Conservation (phyloP, 1,140 invertebrate species). For the Lepidostoma basale region DNA sequence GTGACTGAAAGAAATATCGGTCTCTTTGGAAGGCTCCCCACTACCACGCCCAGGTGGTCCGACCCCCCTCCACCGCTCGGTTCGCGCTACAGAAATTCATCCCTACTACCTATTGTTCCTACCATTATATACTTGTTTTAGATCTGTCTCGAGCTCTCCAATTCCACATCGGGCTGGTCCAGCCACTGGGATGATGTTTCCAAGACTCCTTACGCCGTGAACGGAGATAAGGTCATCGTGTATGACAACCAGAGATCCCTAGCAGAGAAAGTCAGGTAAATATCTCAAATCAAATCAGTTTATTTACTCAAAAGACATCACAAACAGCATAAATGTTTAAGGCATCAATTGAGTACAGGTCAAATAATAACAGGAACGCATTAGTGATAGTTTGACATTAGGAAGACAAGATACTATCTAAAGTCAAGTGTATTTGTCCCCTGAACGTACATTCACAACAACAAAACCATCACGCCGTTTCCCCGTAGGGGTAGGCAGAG, state of each 20-base stretch:
- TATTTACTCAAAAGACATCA: no score
- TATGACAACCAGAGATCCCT: conserved; percentile 71
- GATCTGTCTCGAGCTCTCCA: conserved; percentile 68
- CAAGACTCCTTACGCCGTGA: conserved; percentile 65
- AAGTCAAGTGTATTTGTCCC: no score
- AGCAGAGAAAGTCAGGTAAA: conserved; percentile 66
- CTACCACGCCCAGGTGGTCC: neutral
- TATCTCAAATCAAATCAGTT: neutral
- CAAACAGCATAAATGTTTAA: no score
- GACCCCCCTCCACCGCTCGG: neutral
- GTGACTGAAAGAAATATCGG: no score
- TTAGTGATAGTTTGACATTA: neutral
- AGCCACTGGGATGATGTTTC: conserved; percentile 66
- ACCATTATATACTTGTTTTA: conserved; percentile 47
- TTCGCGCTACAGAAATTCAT: no score
- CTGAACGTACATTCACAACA: no score
- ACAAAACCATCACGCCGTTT: no score
- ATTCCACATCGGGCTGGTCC: conserved; percentile 59
- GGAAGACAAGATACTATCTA: no score
- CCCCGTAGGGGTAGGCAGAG: no score
- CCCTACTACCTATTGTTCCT: no score
- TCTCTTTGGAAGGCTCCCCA: neutral
- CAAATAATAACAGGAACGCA: no score
- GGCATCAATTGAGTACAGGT: no score
- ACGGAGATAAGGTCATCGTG: conserved; percentile 63